Evolutionary conservation across 2,797 vertebrate genomes (phyloP).

Genomic region (Crypturellus tataupa): DNA sequence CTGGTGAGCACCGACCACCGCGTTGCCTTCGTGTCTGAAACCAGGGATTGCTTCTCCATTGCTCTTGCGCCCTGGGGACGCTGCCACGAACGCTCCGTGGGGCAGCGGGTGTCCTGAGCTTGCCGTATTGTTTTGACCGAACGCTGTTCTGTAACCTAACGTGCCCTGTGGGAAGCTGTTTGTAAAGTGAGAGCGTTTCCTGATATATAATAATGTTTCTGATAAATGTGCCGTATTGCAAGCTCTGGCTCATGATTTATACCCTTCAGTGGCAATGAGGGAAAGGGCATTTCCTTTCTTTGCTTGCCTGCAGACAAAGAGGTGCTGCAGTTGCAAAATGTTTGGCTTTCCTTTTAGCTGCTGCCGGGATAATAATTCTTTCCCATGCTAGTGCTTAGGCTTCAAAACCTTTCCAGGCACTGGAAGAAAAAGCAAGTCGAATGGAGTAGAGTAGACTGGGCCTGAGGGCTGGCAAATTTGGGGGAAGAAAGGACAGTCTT

Average conservation of each 20-base stretch:
- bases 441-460: background rate
- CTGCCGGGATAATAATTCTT: background rate
- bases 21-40: background rate
- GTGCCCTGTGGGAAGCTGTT: background rate
- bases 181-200: background rate
- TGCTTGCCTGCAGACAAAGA: background rate
- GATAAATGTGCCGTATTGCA: background rate
- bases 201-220: background rate
- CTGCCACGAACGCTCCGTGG: too few relatives aligned
- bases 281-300: background rate
- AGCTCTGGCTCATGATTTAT: background rate
- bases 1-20: background rate
- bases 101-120: background rate
- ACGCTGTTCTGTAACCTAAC: background rate
- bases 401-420: background rate
- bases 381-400: background rate
- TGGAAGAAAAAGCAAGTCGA: background rate
- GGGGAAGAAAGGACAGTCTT: background rate
- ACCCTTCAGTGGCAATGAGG: background rate
- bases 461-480: background rate
- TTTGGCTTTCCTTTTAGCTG: background rate
- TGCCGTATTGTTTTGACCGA: background rate
- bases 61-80: too few relatives aligned
- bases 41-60: rapidly evolving
- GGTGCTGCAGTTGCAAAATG: background rate